phyloP scores from a whole-genome alignment of 1,140 invertebrate species.

The Drosophila elegans region DNA sequence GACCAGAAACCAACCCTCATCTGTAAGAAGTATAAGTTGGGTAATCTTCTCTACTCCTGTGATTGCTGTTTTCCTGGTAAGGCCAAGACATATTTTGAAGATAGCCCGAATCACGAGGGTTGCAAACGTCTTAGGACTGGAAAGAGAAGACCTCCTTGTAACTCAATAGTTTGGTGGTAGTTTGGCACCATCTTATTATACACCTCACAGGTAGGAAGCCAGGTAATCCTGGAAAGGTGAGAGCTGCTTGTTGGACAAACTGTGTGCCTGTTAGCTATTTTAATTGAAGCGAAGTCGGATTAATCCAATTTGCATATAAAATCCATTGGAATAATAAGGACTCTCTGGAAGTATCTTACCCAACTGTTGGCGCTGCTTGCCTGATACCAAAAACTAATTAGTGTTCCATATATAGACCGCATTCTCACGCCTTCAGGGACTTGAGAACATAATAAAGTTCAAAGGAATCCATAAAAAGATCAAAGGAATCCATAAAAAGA shows the following conservation, averaged over 20 bases:
- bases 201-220: constrained; percentile 7
- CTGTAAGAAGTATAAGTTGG: not conserved
- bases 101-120: constrained; percentile 13
- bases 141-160: constrained; percentile 6
- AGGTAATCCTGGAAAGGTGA: constrained; percentile 17
- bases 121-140: constrained; percentile 10
- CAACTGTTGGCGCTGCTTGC: constrained; percentile 10
- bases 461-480: not conserved
- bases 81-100: constrained; percentile 30
- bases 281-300: constrained; percentile 41
- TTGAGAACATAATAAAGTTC: not conserved
- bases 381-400: constrained; percentile 20
- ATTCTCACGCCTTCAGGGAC: constrained; percentile 31
- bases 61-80: constrained; percentile 51
- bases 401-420: constrained; percentile 4
- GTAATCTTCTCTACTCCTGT: constrained; percentile 30
- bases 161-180: constrained; percentile 38
- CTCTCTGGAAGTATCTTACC: not conserved
- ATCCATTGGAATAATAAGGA: not conserved
- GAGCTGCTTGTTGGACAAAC: constrained; percentile 21
- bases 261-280: constrained; percentile 56
- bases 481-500: constrained; percentile 35
- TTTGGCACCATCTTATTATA: constrained; percentile 24
- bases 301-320: constrained; percentile 56
- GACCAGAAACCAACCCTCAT: constrained; percentile 26